Conservation (phyloP, 2,113 vertebrate species). For the Condylura cristata region DNA sequence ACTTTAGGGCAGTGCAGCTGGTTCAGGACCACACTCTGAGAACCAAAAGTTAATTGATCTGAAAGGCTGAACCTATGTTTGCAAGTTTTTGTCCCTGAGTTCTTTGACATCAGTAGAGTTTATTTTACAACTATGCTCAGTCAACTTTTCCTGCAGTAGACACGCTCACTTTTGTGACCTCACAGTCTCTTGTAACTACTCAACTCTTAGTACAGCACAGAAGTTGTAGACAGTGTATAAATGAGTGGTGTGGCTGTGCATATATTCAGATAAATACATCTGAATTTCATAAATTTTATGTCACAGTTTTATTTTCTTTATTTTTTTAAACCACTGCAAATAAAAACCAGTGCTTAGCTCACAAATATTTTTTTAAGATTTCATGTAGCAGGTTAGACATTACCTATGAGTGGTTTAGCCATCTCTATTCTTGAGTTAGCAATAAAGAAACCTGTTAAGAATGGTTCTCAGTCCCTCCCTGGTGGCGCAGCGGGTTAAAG, state of each 20-base stretch:
- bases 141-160: neutral
- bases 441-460: neutral
- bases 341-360: neutral
- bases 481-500: no score
- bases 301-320: neutral
- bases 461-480: neutral
- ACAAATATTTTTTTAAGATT: neutral
- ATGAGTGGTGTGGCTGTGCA: rapidly evolving
- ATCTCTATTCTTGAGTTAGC: neutral
- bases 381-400: neutral
- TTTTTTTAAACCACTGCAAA: neutral
- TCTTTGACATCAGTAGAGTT: neutral
- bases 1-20: neutral
- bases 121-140: neutral
- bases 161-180: neutral
- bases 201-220: neutral
- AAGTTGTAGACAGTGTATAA: neutral
- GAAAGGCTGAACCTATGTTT: neutral
- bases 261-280: no score
- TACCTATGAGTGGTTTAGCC: neutral
- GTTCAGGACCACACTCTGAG: neutral
- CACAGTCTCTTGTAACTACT: neutral
- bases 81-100: neutral
- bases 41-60: neutral
- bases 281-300: neutral